Evolutionary conservation across 2,113 vertebrate species (phyloP), one percentile per base, ranked within the genome.

Genomic region (Artemisiospiza belli): DNA sequence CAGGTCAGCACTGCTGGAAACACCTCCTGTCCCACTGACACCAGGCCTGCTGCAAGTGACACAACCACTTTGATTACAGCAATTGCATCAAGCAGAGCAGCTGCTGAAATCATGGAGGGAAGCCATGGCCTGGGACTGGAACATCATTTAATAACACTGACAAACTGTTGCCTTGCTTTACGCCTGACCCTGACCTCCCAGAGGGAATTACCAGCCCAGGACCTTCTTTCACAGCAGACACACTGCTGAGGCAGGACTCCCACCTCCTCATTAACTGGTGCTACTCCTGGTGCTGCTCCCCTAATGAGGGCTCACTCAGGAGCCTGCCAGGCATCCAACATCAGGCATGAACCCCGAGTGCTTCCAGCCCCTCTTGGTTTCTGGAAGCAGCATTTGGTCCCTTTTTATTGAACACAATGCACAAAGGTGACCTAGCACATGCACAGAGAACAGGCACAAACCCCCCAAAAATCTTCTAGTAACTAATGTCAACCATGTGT

Each of bases 201-300:
- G 64, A 80, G 92, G 83, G 95, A 89, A 85, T 78, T 66, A 51
- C 49, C 47, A 8, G 6, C 72, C 39, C 12, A 9, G 27, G 2
- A 14, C 63, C 69, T 47, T 72, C 92, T 92, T 74, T 91, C 68
- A 51, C 63, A 64, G 81, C 2, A 0, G 52, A 21, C 16, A 2
- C 2, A 5, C 35, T 33, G 59, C 63, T 0, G 0, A 70, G 43
- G 61, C 2, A 4, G 57, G 68, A 78, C 43, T 87, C 77, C 52
- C 85, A 93, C 43, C 69, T 87, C 77, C 87, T 91, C 90, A 87
- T 91, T 84, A 94, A 52, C 63, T 58, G 51, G n/a, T n/a, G n/a
- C n/a, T n/a, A n/a, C 51, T 94, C 90, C 76, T 28, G 1, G 23
- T 59, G 62, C 58, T 76, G 54, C 44, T 83, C 22, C 59, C 20